phyloP scores from a whole-genome alignment of 2,797 vertebrate species.

The Gymnopithys bicolor region DNA sequence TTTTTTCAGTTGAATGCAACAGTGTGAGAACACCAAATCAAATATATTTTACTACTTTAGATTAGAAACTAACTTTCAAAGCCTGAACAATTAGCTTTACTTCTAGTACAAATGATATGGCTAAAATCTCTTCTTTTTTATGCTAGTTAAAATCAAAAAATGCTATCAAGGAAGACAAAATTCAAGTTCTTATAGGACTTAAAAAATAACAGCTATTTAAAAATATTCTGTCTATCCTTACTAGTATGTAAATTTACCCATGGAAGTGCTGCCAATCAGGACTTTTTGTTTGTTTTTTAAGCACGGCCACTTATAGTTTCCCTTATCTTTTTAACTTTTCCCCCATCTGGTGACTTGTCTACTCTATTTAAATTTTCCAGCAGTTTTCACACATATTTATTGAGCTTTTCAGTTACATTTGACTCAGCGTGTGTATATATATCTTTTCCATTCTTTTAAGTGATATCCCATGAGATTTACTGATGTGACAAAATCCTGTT shows the following conservation, averaged over 20 bases:
- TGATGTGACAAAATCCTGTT: background rate
- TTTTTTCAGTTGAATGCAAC: fast-evolving
- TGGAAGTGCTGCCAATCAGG: background rate
- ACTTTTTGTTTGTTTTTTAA: background rate
- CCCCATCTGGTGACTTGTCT: background rate
- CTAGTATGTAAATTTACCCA: background rate
- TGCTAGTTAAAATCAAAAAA: background rate
- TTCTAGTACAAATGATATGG: background rate
- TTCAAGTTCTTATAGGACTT: background rate
- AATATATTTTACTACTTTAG: background rate
- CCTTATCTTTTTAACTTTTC: background rate
- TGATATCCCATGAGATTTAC: background rate
- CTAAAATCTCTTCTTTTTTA: background rate
- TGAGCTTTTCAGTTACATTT: background rate
- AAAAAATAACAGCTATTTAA: background rate
- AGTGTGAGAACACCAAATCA: background rate
- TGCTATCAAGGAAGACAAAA: background rate
- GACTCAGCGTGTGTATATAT: background rate
- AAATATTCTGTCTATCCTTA: background rate
- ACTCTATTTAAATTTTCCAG: background rate
- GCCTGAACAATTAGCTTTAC: background rate
- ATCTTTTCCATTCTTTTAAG: background rate
- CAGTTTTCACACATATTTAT: background rate
- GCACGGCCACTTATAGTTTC: background rate
- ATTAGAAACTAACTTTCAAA: background rate